Evolutionary conservation across 1,140 invertebrate genomes (phyloP), one percentile per base, ranked within the genome.

Genomic region (Drosophila sulfurigaster): DNA sequence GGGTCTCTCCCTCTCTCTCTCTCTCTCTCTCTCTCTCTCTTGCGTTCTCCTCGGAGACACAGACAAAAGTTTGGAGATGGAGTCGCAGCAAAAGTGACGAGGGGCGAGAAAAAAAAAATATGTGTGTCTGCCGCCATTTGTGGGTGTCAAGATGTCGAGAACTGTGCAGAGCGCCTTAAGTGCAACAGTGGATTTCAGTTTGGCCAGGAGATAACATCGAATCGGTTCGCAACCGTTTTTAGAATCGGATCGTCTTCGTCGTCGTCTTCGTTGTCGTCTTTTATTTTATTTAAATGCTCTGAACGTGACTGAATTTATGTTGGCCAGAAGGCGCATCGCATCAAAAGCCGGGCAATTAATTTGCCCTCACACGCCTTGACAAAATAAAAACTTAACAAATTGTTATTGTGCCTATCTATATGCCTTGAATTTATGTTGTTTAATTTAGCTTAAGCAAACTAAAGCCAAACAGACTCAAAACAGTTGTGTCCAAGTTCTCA

Each of bases 301-400:
- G 74, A 90, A 91, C 90, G 90, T 91, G 90, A 85, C 90, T 87
- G 59, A 91, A 91, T 91, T 91, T 91, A 91, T 91, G 78, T 65
- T 69, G 48, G 63, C 69, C 69, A 70, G 35, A 5, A 25, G 46
- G 20, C 48, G 38, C 52, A 56, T 48, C 64, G 30, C 75, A 64
- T 74, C 15, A 25, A 10, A 46, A 54, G 25, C 30, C 10, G 8
- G 32, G 25, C 64, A 78, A 74, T 78, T 78, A 64, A 74, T 78
- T 74, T 62, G 52, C 11, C 38, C 25, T n/a, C 48, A 63, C 48
- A 63, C 48, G 56, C 20, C 15, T 51, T 64, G 62, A 66, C 73
- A 60, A 60, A 76, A 52, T 75, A 45, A 41, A 41, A 28, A 52
- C 46, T 43, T 3, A 60, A 72, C 49, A 35, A 75, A 66, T 54